Base-by-base conservation (phyloP, 1,140 invertebrate genomes). In the Achatina immaculata region DNA sequence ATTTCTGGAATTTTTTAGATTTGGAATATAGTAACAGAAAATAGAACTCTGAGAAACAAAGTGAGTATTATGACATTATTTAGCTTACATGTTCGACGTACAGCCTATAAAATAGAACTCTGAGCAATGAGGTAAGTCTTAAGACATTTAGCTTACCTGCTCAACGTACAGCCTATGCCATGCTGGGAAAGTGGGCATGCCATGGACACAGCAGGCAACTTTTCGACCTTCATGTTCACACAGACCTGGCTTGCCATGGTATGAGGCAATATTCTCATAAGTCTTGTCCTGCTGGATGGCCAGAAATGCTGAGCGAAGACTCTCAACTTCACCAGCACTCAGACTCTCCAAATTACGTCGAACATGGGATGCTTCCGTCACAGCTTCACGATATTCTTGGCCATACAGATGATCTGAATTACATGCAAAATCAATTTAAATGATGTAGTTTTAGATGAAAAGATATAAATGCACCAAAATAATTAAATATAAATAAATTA, bases 91-190 rank as follows among this genome's bases (percentile, higher is more conserved):
- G n/a, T n/a, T n/a, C n/a, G n/a, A n/a, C n/a, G n/a, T n/a, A n/a
- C n/a, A n/a, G n/a, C n/a, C n/a, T n/a, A n/a, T n/a, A n/a, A n/a
- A n/a, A n/a, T n/a, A n/a, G n/a, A n/a, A n/a, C n/a, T n/a, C n/a
- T n/a, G n/a, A n/a, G n/a, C n/a, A n/a, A n/a, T n/a, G n/a, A n/a
- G n/a, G n/a, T n/a, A n/a, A n/a, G n/a, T n/a, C n/a, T n/a, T n/a
- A n/a, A n/a, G n/a, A n/a, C n/a, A n/a, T n/a, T n/a, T n/a, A n/a
- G 31, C 71, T 58, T 43, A 83, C 77, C 45, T 78, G 71, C 0
- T 78, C 65, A 0, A 83, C 80, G 40, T 85, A 83, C 19, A 83
- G 74, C n/a, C 83, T 75, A 75, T 84, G 83, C 83, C 83, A 84
- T 31, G 82, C 77, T 0, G 80, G 83, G 77, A 84, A 84, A 65